phyloP scores from a whole-genome alignment of 2,797 vertebrate genomes.

The Eleutherodactylus coqui region DNA sequence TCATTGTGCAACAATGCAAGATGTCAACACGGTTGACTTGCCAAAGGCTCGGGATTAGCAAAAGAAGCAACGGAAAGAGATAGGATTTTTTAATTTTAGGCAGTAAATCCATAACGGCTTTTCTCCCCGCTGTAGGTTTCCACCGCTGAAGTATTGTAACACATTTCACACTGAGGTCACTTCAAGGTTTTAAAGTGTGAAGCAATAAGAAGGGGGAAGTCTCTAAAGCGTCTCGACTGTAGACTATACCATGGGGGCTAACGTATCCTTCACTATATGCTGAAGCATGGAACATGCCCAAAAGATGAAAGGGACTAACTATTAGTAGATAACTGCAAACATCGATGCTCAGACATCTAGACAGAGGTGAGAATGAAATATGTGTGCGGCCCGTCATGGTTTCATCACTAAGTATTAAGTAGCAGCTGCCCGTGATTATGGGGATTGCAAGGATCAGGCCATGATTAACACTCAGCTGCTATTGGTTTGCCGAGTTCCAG shows the following conservation, averaged over 20 bases:
- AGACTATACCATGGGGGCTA: not conserved
- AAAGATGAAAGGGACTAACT: not conserved
- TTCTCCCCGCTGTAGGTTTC: conserved; percentile 55
- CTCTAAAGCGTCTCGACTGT: not conserved
- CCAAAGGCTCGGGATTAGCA: conserved; percentile 41
- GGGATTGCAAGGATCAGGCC: conserved; percentile 77
- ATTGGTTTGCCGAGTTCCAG: conserved; percentile 79
- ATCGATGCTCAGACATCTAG: not conserved
- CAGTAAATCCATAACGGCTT: conserved; percentile 32
- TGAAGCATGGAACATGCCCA: not conserved
- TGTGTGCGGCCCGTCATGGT: conserved; percentile 66
- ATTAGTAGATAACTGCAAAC: conserved; percentile 14
- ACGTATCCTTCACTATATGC: not conserved
- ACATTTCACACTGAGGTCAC: conserved; percentile 30
- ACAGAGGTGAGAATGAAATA: conserved; percentile 28
- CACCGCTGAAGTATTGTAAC: conserved; percentile 27
- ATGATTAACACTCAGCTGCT: conserved; percentile 81
- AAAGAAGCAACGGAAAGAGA: conserved; percentile 41
- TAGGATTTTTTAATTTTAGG: conserved; percentile 41
- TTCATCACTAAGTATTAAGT: conserved; percentile 70
- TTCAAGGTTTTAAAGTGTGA: conserved; percentile 20
- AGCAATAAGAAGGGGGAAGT: not conserved
- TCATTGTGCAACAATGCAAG: not conserved
- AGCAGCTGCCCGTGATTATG: conserved; percentile 82
- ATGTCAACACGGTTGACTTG: not conserved